Evolutionary conservation across 2,797 vertebrate species (phyloP), one percentile per base, ranked within the genome.

Genomic region (Cirrhinus molitorella): DNA sequence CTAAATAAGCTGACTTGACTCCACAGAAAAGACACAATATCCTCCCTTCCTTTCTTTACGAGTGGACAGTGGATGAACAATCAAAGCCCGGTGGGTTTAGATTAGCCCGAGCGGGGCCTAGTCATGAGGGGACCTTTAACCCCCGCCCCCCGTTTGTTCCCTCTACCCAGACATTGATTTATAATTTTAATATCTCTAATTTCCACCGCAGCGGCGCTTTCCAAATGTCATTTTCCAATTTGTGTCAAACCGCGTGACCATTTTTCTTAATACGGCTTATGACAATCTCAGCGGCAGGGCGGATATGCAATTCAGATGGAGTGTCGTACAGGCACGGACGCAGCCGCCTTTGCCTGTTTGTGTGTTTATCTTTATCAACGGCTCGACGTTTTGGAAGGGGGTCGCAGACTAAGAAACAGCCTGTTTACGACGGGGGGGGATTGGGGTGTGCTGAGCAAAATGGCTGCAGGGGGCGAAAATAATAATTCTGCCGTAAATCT

Each of bases 161-260:
- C 55, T 59, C 28, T 88, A 92, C 93, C 91, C 93, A 94, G 95
- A 96, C 94, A 95, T 95, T 97, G 96, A 96, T 96, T 96, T 96
- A 97, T 96, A 95, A 97, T 96, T 97, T 96, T 97, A 96, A 97
- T 96, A 97, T 96, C 95, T 95, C 93, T 97, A 96, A 97, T 96
- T 96, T 97, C 94, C 95, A 96, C 93, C 91, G 93, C 93, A 91
- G 93, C 88, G 86, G 91, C 93, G 93, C 95, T 95, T 95, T 96
- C 95, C 93, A 95, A 96, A 96, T 95, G 95, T 95, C 95, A 96
- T 96, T 96, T 97, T 96, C 95, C 95, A 97, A 97, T 96, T 96
- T 96, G 94, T 95, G 96, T 97, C 96, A 96, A 96, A 95, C 92
- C 84, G 92, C 89, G 94, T 94, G 93, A 95, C 95, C 92, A 96